Evolutionary conservation across 2,888 invertebrate species (phyloP).

Genomic region (Dicyrtoma fusca): DNA sequence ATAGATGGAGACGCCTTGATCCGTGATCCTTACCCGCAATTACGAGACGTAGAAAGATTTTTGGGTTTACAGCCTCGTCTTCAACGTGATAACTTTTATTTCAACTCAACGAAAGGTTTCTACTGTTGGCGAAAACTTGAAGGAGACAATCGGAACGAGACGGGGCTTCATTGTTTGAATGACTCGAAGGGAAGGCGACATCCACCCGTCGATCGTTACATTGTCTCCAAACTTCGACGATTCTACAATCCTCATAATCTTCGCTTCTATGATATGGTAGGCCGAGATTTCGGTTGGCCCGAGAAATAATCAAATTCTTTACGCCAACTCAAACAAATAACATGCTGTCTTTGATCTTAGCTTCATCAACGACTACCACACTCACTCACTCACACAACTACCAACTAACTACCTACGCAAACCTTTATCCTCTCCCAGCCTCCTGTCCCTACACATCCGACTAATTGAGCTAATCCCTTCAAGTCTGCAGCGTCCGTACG

Average conservation of each 20-base stretch:
- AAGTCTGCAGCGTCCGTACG: too few species aligned
- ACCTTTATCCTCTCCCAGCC: too few species aligned
- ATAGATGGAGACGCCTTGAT: slow-evolving; percentile 70
- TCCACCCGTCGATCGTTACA: slow-evolving; percentile 78
- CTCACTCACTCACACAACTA: neutral
- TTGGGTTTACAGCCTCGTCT: slow-evolving; percentile 73
- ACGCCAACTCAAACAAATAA: neutral
- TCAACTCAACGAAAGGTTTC: slow-evolving; percentile 95
- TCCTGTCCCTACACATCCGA: too few species aligned
- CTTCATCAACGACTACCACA: neutral
- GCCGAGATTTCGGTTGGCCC: slow-evolving; percentile 91
- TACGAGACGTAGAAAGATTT: slow-evolving; percentile 80
- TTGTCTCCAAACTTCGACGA: slow-evolving; percentile 76
- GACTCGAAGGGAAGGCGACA: slow-evolving; percentile 85
- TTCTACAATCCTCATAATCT: slow-evolving; percentile 92
- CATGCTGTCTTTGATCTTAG: neutral
- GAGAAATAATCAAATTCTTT: slow-evolving; percentile 67
- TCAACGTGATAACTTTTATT: slow-evolving; percentile 87
- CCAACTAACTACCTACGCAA: too few species aligned
- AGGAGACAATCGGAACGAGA: slow-evolving; percentile 58
- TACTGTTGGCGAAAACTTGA: slow-evolving; percentile 68
- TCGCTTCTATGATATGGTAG: slow-evolving; percentile 88
- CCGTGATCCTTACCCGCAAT: slow-evolving; percentile 52
- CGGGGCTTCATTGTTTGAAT: slow-evolving; percentile 74
- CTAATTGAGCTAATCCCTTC: too few species aligned